A percentile compares a stretch with the other conserved stretches of the same genome.
Evolutionary conservation across 2,797 vertebrate genomes (phyloP).

Genomic region (Muscicapa comitata): DNA sequence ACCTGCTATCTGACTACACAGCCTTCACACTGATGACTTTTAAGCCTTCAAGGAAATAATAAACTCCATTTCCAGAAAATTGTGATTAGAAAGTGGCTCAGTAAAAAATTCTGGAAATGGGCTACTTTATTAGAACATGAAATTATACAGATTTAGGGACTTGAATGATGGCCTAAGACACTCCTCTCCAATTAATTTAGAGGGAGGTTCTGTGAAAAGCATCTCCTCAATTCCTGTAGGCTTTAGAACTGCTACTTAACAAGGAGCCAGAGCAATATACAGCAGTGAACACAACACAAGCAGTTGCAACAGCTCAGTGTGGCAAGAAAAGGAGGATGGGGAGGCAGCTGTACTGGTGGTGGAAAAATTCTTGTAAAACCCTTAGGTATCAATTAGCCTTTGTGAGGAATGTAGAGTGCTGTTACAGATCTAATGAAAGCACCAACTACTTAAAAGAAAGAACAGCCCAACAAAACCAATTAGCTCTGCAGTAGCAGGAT

Average conservation of each 20-base stretch:
- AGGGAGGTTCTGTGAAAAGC: not conserved
- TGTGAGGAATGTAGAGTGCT: not conserved
- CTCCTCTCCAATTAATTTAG: not conserved
- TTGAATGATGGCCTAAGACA: not conserved
- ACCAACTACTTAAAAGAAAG: not conserved
- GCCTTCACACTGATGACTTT: not conserved
- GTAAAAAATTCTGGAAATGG: not conserved
- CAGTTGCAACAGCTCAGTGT: not conserved
- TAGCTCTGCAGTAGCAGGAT: not conserved
- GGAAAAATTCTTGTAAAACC: not conserved
- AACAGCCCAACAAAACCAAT: not conserved
- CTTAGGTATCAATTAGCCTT: not conserved
- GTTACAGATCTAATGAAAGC: not conserved
- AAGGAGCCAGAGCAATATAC: not conserved
- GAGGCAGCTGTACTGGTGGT: not conserved
- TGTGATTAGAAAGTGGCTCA: not conserved
- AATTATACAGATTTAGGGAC: not conserved
- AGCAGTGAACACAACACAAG: rapidly evolving
- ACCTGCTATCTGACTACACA: not conserved
- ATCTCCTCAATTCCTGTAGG: not conserved
- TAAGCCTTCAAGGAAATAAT: slow-evolving; percentile 3
- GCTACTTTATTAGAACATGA: not conserved
- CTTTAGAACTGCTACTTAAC: not conserved
- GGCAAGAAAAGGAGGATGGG: not conserved
- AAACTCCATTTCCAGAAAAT: not conserved